Evolutionary conservation across 2,797 vertebrate species (phyloP), one percentile per base, ranked within the genome.

Genomic region (Thunnus albacares): DNA sequence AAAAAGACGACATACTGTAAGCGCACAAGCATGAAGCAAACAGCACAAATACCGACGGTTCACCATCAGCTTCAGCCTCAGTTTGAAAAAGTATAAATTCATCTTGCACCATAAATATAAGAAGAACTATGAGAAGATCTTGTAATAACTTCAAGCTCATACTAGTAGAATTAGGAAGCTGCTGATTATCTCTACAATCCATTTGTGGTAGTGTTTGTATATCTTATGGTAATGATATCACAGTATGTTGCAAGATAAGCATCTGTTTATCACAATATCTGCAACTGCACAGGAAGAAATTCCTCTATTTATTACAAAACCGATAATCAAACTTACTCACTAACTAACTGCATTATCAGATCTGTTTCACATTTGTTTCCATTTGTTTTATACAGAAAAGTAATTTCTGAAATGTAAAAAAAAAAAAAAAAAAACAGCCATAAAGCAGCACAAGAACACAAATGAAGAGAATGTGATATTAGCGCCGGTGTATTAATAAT

Each of bases 1-100:
- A 71, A 65, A 51, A 63, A 58, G 3, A 24, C 8, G 41, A 63
- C 4, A 51, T 20, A n/a, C 18, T 20, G 47, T 79, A 0, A 88
- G 62, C 33, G 75, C 18, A 6, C 1, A 6, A 11, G 3, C 12
- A 64, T 7, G 17, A 66, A n/a, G 4, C 41, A 13, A 71, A 53
- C 51, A 33, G 18, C n/a, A 38, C 7, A 51, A 70, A 65, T 35
- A 62, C 9, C 6, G 65, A 45, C 18, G 14, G 15, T 22, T 47
- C 26, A 15, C 41, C 11, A 8, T 26, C 7, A 7, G 13, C n/a
- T 51, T 24, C n/a, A 17, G 11, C 9, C 26, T 20, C 5, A 3
- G 13, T 35, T 20, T 24, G 3, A 41, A 43, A 43, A 58, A 30
- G 26, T 13, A 61, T 7, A 49, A 1, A 49, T 14, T 57, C 2